These are phyloP conservation scores for Clarias platycephalus DNA, from an alignment of 2,797 vertebrate genomes.

Conservation along the genomic window DNA sequence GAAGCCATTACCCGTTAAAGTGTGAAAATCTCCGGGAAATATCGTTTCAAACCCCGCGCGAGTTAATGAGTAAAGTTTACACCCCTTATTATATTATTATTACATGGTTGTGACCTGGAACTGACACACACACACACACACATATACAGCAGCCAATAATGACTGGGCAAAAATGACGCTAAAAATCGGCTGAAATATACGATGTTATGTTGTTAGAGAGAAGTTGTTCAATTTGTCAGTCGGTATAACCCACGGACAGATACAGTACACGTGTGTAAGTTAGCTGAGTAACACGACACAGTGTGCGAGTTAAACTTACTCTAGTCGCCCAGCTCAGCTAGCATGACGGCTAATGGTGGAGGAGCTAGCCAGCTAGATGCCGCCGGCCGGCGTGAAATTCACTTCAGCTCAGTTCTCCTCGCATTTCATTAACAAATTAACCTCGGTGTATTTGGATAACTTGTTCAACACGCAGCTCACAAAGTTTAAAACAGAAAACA, in stretches of 20 bases:
- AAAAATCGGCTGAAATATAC: background rate
- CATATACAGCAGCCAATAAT: background rate
- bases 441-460: background rate
- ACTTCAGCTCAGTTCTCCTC: conserved; percentile 16
- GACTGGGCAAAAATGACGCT: conserved; percentile 13
- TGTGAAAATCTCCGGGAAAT: background rate
- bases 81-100: background rate
- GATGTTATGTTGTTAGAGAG: background rate
- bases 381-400: conserved; percentile 21
- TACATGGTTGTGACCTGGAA: conserved; percentile 1
- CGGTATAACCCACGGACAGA: background rate
- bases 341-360: conserved; percentile 28
- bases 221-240: background rate
- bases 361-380: conserved; percentile 33
- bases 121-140: too few relatives aligned
- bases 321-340: conserved; percentile 19
- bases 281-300: background rate
- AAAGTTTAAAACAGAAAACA: background rate
- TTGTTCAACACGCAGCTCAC: background rate
- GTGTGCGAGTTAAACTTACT: conserved; percentile 28
- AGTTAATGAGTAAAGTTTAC: background rate
- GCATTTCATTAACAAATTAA: background rate
- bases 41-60: background rate
- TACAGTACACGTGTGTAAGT: background rate
- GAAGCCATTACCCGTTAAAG: background rate